Evolutionary conservation across 2,113 vertebrate species (phyloP).

Genomic region (Meles meles): DNA sequence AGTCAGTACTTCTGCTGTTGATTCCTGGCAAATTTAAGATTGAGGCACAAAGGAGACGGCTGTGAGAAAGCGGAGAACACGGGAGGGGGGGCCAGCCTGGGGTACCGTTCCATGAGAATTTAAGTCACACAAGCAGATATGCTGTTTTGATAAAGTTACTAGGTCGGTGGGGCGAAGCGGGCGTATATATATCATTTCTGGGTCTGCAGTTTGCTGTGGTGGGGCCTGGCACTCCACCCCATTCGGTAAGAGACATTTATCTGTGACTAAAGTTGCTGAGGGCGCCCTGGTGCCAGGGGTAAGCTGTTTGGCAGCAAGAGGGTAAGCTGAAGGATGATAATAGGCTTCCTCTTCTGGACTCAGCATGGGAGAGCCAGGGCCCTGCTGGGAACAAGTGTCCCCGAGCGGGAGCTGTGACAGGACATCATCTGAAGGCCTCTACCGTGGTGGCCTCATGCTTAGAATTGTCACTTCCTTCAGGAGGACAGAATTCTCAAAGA

Average conservation of each 20-base stretch:
- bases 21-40: neutral
- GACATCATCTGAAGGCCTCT: neutral
- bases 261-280: neutral
- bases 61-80: neutral
- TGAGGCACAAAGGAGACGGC: neutral
- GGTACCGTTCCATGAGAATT: neutral
- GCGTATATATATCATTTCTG: rapidly evolving
- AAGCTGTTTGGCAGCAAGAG: neutral
- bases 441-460: neutral
- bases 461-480: neutral
- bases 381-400: neutral
- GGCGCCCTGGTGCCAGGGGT: neutral
- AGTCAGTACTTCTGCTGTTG: neutral
- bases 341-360: neutral
- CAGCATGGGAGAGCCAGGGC: neutral
- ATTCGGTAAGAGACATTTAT: neutral
- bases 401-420: neutral
- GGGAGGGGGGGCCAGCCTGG: neutral
- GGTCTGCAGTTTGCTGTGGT: neutral
- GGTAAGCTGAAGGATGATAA: neutral
- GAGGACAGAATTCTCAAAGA: neutral
- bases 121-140: neutral
- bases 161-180: neutral
- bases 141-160: neutral
- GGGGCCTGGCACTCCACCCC: neutral